Conservation (phyloP, 2,113 vertebrate species). For the Mionectes macconnelli region DNA sequence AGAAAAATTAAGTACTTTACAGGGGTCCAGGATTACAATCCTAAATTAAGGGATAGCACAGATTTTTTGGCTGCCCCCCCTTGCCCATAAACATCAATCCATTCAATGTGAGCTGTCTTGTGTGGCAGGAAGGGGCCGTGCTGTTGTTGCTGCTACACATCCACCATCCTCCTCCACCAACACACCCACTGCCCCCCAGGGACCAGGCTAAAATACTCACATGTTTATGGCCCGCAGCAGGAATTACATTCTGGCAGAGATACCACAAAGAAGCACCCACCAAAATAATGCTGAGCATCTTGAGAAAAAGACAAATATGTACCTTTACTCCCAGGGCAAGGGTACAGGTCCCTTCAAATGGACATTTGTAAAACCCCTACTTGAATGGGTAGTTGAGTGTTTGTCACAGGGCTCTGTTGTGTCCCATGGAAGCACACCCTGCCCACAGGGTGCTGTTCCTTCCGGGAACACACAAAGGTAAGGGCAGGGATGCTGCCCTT, state of each 20-base stretch:
- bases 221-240: not conserved
- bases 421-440: not conserved
- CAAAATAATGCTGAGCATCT: not conserved
- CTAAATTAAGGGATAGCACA: not conserved
- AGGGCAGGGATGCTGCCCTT: not conserved
- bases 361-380: not conserved
- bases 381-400: not conserved
- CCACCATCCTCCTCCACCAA: not conserved
- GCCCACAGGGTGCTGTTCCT: not conserved
- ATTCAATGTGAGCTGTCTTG: not conserved
- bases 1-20: not conserved
- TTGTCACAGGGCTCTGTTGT: accelerated
- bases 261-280: not conserved
- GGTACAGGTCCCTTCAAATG: not conserved
- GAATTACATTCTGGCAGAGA: not conserved
- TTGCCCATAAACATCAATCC: not conserved
- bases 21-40: not conserved
- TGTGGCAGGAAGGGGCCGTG: not conserved
- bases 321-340: not conserved
- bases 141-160: not conserved
- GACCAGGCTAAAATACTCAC: not conserved
- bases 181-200: accelerated
- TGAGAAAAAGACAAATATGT: not conserved
- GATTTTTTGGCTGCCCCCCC: not conserved
- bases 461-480: not conserved